Evolutionary conservation across 2,888 invertebrate genomes (phyloP).

Genomic region (Linyphia triangularis): DNA sequence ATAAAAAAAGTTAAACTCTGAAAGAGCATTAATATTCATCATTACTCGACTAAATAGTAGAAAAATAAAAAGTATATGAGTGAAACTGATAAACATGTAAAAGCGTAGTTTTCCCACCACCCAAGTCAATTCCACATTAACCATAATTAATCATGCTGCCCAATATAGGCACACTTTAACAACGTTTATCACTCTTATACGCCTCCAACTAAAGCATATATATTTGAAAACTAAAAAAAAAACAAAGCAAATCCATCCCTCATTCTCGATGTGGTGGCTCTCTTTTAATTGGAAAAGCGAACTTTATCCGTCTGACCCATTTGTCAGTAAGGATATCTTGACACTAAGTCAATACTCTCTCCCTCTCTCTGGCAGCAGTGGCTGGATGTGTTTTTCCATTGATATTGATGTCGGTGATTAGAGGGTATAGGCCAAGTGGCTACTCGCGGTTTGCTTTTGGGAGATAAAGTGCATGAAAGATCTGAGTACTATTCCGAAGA

Average conservation of each 20-base stretch:
- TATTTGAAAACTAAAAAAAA: too few species aligned
- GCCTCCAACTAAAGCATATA: too few species aligned
- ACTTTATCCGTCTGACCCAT: conserved; percentile 18
- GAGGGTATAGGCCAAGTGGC: conserved; percentile 15
- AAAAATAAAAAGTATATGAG: too few species aligned
- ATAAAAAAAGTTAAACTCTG: too few species aligned
- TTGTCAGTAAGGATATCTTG: conserved; percentile 19
- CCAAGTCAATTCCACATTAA: too few species aligned
- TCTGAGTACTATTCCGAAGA: too few species aligned
- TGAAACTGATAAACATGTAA: too few species aligned
- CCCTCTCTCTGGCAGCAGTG: background rate
- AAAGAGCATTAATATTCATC: too few species aligned
- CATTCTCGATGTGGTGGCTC: conserved; percentile 1
- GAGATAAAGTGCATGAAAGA: background rate
- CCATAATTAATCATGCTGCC: too few species aligned
- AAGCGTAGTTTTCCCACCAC: too few species aligned
- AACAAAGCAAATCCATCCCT: conserved; percentile 11
- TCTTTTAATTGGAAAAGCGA: conserved; percentile 39
- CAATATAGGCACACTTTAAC: too few species aligned
- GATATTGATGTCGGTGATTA: conserved; percentile 18
- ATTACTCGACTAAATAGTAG: too few species aligned
- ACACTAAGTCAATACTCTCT: conserved; percentile 39
- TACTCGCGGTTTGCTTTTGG: conserved; percentile 1
- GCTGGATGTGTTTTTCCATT: background rate
- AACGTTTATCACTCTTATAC: background rate